Base-by-base conservation (phyloP, 2,797 vertebrate species). In the Austrolebias charrua region DNA sequence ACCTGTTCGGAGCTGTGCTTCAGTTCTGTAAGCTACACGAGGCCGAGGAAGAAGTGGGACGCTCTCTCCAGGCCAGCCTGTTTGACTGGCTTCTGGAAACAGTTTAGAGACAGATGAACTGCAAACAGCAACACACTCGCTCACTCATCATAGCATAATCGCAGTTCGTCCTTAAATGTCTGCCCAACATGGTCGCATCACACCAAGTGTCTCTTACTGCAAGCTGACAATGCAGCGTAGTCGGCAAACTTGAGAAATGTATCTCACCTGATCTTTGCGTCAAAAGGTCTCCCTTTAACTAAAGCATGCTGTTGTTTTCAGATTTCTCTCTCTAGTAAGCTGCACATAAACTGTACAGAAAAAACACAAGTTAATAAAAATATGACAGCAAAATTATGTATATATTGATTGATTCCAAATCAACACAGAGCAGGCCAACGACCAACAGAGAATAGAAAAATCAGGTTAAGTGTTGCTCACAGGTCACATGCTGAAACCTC, bases 11-110 rank as follows among this genome's bases (percentile, higher is more conserved):
- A 0, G 95, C 95, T 0, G 92, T 99, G 71, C 89, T 95, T 71
- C 94, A 94, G 78, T 98, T 96, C 89, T 97, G 94, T 88, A 94
- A 95, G 72, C 88, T 95, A 42, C 92, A 91, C 4, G 66, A 86
- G 72, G 76, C 78, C 1, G 88, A 93, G 46, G 92, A 95, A 60
- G 80, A 82, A 55, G 90, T 71, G 48, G 92, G 84, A 63, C 86
- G 56, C 4, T 72, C 76, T 35, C 72, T 84, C 35, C 68, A n/a
- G 14, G 91, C 91, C 5, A 94, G 96, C 88, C 93, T 99, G 51
- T 99, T 98, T 42, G 97, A 99, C 13, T 99, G 97, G 97, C 94
- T 99, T 19, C 84, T 98, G 15, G 95, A 96, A 69, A 77, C 92
- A 52, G 92, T 93, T 79, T 98, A 94, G 90, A 40, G 47, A 61